Base-by-base conservation (phyloP, 1,140 invertebrate species). In the Macrosteles quadrilineatus region DNA sequence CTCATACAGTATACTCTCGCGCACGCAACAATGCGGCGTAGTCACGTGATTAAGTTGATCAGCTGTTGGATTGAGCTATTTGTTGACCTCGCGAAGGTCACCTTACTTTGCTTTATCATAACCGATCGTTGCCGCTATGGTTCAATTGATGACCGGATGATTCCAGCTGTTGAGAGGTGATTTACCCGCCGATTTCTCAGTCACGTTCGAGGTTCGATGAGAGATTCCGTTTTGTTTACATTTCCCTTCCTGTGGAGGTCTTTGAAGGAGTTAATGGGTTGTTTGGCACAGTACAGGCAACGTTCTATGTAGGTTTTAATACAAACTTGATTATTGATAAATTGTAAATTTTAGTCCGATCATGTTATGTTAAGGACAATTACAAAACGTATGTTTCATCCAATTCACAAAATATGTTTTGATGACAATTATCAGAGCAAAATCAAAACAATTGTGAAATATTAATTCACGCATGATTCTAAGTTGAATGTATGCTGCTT, bases 51-150 rank as follows among this genome's bases (percentile, higher is more conserved):
- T 19, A 4, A n/a, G 23, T 12, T 23, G 25, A 4, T 29, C 55
- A 59, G 55, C 55, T 59, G 55, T 27, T 59, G 2, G 55, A 59
- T 59, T 59, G 55, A 59, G 55, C 55, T 25, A 59, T 59, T 59
- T 59, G 55, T 59, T 59, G 55, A 59, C 55, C 55, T n/a, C 21
- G 55, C 55, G 4, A 25, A 59, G 55, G 55, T 59, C 55, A 59
- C 23, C 55, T 11, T n/a, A n/a, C n/a, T n/a, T n/a, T 30, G 47
- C 55, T 6, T 27, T 30, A 59, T 25, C 21, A 30, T 30, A 59
- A 59, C 23, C 55, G 23, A 2, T 23, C 55, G 21, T 29, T n/a
- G 12, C 4, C 23, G 27, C 27, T 59, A 25, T 30, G 21, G 4
- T 59, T 23, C 23, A 12, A 59, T 59, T 30, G 27, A 59, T 59